Percentiles rank a stretch among this genome's conserved stretches.
Evolutionary conservation across 2,113 vertebrate genomes (phyloP).

Genomic region (Ancistrus triradiatus): DNA sequence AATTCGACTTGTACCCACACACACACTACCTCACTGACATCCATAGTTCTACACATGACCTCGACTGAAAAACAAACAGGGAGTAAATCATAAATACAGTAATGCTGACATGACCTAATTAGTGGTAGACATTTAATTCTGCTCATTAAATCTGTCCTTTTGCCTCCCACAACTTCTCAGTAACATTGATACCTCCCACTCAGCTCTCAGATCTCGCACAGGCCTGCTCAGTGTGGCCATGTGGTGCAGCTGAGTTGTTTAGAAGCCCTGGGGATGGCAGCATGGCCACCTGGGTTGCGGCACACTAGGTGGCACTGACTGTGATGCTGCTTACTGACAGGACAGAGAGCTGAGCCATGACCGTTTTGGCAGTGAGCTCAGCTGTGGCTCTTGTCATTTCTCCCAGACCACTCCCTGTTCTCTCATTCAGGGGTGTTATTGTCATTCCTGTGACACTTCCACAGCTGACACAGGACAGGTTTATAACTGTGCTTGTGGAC

Average conservation of each 20-base stretch:
- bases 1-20: too few relatives aligned
- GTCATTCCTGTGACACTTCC: background rate
- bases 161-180: slow-evolving; percentile 1
- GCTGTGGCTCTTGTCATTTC: slow-evolving; percentile 20
- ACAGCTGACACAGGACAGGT: slow-evolving; percentile 24
- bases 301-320: slow-evolving; percentile 12
- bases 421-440: slow-evolving; percentile 12
- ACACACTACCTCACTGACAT: too few relatives aligned
- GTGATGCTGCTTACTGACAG: slow-evolving; percentile 30
- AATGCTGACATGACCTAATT: background rate
- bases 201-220: background rate
- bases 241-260: background rate
- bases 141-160: slow-evolving; percentile 13
- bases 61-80: background rate
- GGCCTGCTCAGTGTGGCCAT: background rate
- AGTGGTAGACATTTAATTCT: background rate
- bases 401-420: slow-evolving; percentile 5
- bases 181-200: slow-evolving; percentile 9
- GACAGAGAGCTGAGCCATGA: slow-evolving; percentile 24
- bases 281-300: background rate
- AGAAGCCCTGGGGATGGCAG: background rate
- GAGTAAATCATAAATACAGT: background rate
- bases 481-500: background rate
- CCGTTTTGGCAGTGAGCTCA: slow-evolving; percentile 8
- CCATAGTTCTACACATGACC: too few relatives aligned